A percentile compares a stretch with the other conserved stretches of the same genome.
Evolutionary conservation across 2,797 vertebrate species (phyloP).

Genomic region (Champsocephalus gunnari): DNA sequence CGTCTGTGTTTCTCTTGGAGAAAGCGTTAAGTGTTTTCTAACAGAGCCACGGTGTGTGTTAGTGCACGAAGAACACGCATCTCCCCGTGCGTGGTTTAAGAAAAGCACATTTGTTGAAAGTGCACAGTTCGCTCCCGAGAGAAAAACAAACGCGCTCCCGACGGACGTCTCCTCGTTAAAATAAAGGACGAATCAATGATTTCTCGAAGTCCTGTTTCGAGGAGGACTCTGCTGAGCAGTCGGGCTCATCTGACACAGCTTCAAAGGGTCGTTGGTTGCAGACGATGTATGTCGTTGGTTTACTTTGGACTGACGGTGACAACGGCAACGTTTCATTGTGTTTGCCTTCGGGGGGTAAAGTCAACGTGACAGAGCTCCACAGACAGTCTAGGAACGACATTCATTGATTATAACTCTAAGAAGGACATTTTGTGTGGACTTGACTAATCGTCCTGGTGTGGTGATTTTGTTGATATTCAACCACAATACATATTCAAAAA

Average conservation of each 20-base stretch:
- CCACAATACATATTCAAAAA: too few species aligned
- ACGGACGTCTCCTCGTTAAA: slow-evolving; percentile 66
- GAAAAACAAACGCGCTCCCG: slow-evolving; percentile 33
- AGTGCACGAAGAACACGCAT: slow-evolving; percentile 44
- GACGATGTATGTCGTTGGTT: too few species aligned
- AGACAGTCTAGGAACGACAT: too few species aligned
- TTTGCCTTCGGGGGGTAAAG: not conserved
- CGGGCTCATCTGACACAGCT: slow-evolving; percentile 9
- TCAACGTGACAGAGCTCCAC: too few species aligned
- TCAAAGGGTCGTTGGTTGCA: not conserved
- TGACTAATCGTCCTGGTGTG: too few species aligned
- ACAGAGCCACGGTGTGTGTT: slow-evolving; percentile 2
- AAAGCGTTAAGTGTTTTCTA: slow-evolving; percentile 10
- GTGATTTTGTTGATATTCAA: too few species aligned
- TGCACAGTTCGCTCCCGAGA: slow-evolving; percentile 45
- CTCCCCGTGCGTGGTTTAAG: slow-evolving; percentile 9
- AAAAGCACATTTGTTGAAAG: slow-evolving; percentile 41
- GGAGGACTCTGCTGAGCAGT: slow-evolving; percentile 58
- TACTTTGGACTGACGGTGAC: not conserved
- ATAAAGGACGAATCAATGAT: slow-evolving; percentile 74
- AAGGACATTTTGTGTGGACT: too few species aligned
- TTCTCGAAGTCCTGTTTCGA: slow-evolving; percentile 57
- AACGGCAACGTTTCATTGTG: too few species aligned
- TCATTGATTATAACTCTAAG: too few species aligned
- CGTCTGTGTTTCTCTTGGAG: not conserved